Percentiles rank a stretch among this genome's conserved stretches.
Conservation (phyloP, 2,113 vertebrate species). For the Macaca fascicularis region DNA sequence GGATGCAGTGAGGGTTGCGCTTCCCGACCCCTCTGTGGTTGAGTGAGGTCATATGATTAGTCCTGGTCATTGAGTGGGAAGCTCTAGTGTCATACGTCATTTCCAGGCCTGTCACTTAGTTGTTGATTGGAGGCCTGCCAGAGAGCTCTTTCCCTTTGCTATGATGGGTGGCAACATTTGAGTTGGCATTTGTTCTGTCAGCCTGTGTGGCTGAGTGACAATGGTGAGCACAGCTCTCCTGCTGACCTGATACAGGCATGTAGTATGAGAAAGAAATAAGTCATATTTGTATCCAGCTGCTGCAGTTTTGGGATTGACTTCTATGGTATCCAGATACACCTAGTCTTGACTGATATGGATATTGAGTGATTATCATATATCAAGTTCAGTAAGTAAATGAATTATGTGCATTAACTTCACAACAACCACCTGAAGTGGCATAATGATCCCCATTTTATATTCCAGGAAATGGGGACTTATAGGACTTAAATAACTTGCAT, state of each 20-base stretch:
- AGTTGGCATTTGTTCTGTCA: not conserved
- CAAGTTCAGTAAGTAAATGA: not conserved
- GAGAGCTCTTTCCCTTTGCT: not conserved
- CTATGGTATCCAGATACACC: not conserved
- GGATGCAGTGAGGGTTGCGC: not conserved
- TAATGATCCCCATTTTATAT: not conserved
- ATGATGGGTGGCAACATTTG: not conserved
- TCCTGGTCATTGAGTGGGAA: not conserved
- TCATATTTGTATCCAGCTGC: not conserved
- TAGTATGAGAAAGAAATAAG: not conserved
- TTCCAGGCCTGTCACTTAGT: not conserved
- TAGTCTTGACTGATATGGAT: not conserved
- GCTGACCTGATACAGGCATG: not conserved
- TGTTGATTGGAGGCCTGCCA: not conserved
- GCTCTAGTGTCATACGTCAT: not conserved
- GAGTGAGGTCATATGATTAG: not conserved
- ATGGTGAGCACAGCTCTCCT: not conserved
- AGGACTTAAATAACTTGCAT: not conserved
- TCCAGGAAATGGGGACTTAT: not conserved
- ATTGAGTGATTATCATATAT: not conserved
- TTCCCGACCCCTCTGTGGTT: not conserved
- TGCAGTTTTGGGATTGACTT: not conserved
- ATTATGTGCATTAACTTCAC: not conserved
- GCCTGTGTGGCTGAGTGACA: not conserved
- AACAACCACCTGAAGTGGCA: not conserved